These are phyloP conservation scores for Vollenhovia emeryi DNA, from an alignment of 1,140 invertebrate genomes.

Conservation along the genomic window DNA sequence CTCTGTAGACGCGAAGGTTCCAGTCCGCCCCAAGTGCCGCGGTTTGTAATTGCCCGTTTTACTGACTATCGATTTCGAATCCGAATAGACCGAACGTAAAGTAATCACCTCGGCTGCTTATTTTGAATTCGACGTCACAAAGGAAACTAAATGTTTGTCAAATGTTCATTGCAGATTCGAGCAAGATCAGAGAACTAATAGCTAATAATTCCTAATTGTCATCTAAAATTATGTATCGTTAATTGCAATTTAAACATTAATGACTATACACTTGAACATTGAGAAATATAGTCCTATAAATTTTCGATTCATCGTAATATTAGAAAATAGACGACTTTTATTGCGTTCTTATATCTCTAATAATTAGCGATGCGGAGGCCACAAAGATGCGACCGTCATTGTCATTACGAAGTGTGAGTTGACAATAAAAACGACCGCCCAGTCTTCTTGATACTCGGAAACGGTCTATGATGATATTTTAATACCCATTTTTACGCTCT, in stretches of 20 bases:
- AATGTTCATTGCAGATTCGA: neutral
- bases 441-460: constrained; percentile 60
- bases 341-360: neutral
- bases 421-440: constrained; percentile 60
- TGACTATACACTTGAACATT: neutral
- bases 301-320: constrained; percentile 1
- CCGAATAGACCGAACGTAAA: neutral
- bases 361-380: neutral
- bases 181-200: neutral
- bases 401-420: constrained; percentile 64
- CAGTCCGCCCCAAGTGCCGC: neutral
- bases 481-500: constrained; percentile 81
- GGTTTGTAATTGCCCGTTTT: neutral
- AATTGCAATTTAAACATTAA: neutral
- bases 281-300: neutral
- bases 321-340: constrained; percentile 9
- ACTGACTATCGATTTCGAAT: neutral
- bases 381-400: constrained; percentile 1
- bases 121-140: neutral
- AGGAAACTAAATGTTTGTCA: neutral
- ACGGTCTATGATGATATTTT: constrained; percentile 79
- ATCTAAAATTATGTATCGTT: neutral
- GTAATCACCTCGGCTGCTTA: neutral
- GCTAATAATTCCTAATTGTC: neutral
- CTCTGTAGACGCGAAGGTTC: neutral